Conservation (phyloP, 2,797 vertebrate species). For the Vultur gryphus region DNA sequence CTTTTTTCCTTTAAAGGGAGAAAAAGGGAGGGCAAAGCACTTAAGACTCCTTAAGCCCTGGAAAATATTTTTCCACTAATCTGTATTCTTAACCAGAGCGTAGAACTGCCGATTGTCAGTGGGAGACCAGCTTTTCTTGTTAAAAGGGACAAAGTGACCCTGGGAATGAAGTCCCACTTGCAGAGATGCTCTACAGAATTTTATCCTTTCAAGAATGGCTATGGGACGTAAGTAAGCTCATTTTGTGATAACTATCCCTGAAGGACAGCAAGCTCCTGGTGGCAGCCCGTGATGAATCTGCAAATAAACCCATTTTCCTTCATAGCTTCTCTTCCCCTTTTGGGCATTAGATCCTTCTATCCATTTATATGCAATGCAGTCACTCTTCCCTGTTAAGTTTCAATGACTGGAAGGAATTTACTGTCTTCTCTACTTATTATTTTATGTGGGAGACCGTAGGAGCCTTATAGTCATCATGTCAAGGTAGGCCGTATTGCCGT, state of each 20-base stretch:
- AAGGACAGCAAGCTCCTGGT: neutral
- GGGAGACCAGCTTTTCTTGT: neutral
- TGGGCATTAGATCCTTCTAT: neutral
- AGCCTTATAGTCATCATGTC: accelerated
- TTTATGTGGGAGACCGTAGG: neutral
- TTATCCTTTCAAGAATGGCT: neutral
- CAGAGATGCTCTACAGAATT: neutral
- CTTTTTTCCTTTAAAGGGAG: neutral
- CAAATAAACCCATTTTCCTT: neutral
- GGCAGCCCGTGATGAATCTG: neutral
- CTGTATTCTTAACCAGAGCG: neutral
- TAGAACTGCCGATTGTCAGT: neutral
- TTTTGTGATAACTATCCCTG: neutral
- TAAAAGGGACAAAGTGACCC: neutral
- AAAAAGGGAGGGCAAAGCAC: neutral
- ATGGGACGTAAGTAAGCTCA: neutral
- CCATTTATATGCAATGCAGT: accelerated
- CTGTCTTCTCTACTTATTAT: accelerated
- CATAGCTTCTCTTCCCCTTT: neutral
- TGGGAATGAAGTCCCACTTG: neutral
- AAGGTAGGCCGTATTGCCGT: neutral
- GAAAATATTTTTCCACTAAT: neutral
- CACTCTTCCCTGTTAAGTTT: neutral
- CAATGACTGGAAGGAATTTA: neutral
- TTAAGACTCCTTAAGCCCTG: neutral